A percentile compares a stretch with the other conserved stretches of the same genome.
Conservation (phyloP, 2,797 vertebrate genomes). For the Sebastes umbrosus region DNA sequence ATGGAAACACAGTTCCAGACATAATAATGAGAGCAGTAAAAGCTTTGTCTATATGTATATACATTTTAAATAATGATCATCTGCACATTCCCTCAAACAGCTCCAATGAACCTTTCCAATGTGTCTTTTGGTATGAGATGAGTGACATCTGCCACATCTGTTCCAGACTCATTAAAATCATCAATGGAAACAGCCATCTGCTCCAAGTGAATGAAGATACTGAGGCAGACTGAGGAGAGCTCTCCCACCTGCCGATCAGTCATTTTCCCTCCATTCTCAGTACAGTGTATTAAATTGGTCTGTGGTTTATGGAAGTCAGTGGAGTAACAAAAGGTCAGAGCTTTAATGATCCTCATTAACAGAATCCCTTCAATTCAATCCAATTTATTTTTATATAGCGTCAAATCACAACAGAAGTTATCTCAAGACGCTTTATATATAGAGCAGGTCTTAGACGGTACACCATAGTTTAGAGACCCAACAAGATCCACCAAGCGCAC, state of each 20-base stretch:
- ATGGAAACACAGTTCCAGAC: neutral
- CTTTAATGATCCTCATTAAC: neutral
- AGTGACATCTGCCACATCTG: slow-evolving; percentile 46
- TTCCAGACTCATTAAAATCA: slow-evolving; percentile 27
- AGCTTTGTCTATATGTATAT: neutral
- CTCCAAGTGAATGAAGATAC: neutral
- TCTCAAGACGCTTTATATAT: too few relatives aligned
- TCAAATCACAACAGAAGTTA: too few relatives aligned
- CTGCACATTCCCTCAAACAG: neutral
- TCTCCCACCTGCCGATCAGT: neutral
- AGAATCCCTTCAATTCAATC: neutral
- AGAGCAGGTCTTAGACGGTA: too few relatives aligned
- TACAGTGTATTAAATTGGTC: neutral
- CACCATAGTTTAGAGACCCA: too few relatives aligned
- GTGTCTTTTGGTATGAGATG: slow-evolving; percentile 2
- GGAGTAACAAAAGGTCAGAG: neutral
- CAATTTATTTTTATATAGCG: too few relatives aligned
- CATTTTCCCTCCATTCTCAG: neutral
- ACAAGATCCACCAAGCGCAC: too few relatives aligned
- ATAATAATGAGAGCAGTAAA: neutral
- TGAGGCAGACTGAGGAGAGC: neutral
- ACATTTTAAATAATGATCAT: neutral
- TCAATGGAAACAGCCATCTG: slow-evolving; percentile 35
- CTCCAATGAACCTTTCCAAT: neutral
- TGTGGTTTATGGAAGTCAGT: neutral